These are phyloP conservation scores for Branchipolynoe longqiensis DNA, from an alignment of 2,888 invertebrate species.

Conservation along the genomic window DNA sequence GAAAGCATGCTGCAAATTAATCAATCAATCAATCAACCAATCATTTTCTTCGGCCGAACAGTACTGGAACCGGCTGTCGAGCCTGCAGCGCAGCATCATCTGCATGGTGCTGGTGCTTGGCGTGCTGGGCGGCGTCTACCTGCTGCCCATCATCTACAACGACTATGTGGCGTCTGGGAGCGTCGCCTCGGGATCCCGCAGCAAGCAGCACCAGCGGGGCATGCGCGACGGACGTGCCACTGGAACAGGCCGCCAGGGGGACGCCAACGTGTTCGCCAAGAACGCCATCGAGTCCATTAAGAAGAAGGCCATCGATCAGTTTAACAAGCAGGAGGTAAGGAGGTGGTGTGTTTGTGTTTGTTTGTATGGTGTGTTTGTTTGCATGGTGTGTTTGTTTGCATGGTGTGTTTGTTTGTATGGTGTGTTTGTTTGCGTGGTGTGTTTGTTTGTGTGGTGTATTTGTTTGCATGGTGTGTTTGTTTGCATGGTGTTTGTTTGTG, in stretches of 20 bases:
- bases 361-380: not conserved
- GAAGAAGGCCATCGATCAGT: slow-evolving; percentile 58
- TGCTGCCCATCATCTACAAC: slow-evolving; percentile 71
- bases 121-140: slow-evolving; percentile 72
- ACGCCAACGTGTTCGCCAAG: slow-evolving; percentile 58
- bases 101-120: slow-evolving; percentile 72
- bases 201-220: not conserved
- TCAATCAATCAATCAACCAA: not conserved
- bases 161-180: slow-evolving; percentile 63
- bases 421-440: not conserved
- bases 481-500: not conserved
- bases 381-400: not conserved
- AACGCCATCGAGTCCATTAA: slow-evolving; percentile 62
- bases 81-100: slow-evolving; percentile 77
- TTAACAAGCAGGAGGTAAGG: slow-evolving; percentile 49
- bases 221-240: not conserved
- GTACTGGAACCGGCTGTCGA: slow-evolving; percentile 79
- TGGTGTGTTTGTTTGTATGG: too few relatives aligned
- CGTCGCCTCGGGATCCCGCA: slow-evolving; percentile 57
- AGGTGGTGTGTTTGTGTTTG: not conserved
- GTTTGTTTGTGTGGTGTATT: not conserved
- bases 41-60: slow-evolving; percentile 67
- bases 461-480: not conserved
- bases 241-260: not conserved
- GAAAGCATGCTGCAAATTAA: not conserved